Evolutionary conservation across 2,888 invertebrate genomes (phyloP).

Genomic region (Habroteleia sp.): DNA sequence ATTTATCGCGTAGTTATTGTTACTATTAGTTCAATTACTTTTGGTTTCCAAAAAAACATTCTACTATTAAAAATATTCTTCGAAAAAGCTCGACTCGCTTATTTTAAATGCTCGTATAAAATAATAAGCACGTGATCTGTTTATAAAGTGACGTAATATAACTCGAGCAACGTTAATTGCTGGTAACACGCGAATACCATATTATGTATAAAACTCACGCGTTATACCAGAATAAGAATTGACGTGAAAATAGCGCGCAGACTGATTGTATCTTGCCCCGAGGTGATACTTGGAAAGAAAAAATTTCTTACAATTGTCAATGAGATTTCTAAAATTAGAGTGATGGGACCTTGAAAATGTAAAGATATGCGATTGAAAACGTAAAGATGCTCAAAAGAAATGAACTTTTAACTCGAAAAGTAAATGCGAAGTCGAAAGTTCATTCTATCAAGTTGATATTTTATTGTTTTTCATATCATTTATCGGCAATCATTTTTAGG

Average conservation of each 20-base stretch:
- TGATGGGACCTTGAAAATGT: slow-evolving; percentile 30
- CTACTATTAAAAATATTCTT: slow-evolving; percentile 1
- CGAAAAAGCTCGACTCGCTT: slow-evolving; percentile 6
- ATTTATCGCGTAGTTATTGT: too few species aligned
- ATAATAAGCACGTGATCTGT: slow-evolving; percentile 14
- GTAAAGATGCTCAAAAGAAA: slow-evolving; percentile 6
- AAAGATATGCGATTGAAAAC: slow-evolving; percentile 26
- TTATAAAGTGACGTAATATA: slow-evolving; percentile 27
- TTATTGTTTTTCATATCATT: slow-evolving; percentile 34
- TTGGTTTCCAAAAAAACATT: not conserved
- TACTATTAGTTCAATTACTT: not conserved
- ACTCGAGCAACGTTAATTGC: slow-evolving; percentile 27
- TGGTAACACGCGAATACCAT: slow-evolving; percentile 41
- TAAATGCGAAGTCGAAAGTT: slow-evolving; percentile 41
- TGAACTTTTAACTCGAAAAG: slow-evolving; percentile 37
- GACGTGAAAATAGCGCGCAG: slow-evolving; percentile 37
- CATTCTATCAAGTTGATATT: slow-evolving; percentile 10
- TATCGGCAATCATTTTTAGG: slow-evolving; percentile 23
- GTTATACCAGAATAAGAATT: slow-evolving; percentile 29
- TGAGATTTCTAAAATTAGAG: slow-evolving; percentile 55
- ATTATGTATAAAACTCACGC: slow-evolving; percentile 41
- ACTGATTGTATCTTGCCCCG: slow-evolving; percentile 42
- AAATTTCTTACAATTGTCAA: slow-evolving; percentile 37
- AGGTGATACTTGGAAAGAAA: slow-evolving; percentile 27
- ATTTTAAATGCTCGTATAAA: slow-evolving; percentile 29